Evolutionary conservation across 2,888 invertebrate species (phyloP).

Genomic region (Dioctria rufipes): DNA sequence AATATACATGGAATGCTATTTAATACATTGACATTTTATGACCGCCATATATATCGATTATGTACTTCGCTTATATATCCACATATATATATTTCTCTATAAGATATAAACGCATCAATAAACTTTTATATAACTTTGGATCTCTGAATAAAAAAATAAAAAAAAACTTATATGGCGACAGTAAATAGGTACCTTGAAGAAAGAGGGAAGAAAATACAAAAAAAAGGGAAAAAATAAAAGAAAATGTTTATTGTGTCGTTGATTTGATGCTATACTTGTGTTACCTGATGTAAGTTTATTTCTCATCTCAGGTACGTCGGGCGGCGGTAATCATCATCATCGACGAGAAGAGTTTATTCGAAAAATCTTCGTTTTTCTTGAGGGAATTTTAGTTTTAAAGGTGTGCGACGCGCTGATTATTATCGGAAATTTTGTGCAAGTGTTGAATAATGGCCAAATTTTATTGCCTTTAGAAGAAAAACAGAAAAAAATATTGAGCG

Average conservation of each 20-base stretch:
- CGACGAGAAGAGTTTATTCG: too few relatives aligned
- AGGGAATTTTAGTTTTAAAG: slow-evolving; percentile 1
- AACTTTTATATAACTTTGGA: slow-evolving; percentile 50
- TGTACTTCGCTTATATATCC: slow-evolving; percentile 23
- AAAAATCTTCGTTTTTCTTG: not conserved
- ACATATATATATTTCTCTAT: not conserved
- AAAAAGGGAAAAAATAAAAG: slow-evolving; percentile 27
- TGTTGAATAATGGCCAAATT: slow-evolving; percentile 30
- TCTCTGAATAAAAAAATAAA: slow-evolving; percentile 34
- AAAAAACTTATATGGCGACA: slow-evolving; percentile 43
- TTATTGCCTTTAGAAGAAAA: too few relatives aligned
- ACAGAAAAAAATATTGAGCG: too few relatives aligned
- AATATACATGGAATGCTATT: slow-evolving; percentile 22
- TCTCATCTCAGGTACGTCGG: slow-evolving; percentile 25
- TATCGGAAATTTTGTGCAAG: slow-evolving; percentile 16
- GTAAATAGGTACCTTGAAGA: slow-evolving; percentile 33
- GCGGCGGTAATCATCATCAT: not conserved
- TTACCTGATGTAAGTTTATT: slow-evolving; percentile 48
- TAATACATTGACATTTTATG: slow-evolving; percentile 44
- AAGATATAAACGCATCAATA: slow-evolving; percentile 51
- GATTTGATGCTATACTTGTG: slow-evolving; percentile 25
- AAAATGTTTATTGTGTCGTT: slow-evolving; percentile 48
- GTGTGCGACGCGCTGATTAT: slow-evolving; percentile 29
- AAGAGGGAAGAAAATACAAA: slow-evolving; percentile 14
- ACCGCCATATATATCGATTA: slow-evolving; percentile 54